phyloP scores from a whole-genome alignment of 2,113 vertebrate species.

The Tachysurus fulvidraco region DNA sequence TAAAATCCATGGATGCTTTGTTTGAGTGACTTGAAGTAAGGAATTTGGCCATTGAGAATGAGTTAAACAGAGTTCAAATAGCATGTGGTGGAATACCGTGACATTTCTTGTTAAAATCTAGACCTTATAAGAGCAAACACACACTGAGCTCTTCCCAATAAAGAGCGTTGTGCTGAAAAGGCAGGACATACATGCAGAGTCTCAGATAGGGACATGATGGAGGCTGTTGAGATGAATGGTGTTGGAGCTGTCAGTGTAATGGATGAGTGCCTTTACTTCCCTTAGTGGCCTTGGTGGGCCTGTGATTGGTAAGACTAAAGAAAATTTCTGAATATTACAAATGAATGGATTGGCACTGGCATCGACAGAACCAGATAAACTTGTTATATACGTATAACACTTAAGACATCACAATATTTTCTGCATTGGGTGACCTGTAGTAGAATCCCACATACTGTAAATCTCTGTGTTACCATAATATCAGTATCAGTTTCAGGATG shows the following conservation, averaged over 20 bases:
- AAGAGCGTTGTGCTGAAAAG: slow-evolving; percentile 13
- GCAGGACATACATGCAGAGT: background rate
- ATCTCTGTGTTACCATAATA: background rate
- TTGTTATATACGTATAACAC: background rate
- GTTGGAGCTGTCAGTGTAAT: slow-evolving; percentile 40
- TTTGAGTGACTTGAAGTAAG: background rate
- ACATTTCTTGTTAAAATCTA: background rate
- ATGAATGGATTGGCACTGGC: background rate
- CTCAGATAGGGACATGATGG: slow-evolving; percentile 16
- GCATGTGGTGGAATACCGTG: background rate
- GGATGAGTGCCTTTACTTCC: slow-evolving; percentile 34
- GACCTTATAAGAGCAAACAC: slow-evolving; percentile 4
- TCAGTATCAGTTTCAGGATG: background rate
- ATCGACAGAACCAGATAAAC: background rate
- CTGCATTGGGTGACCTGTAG: background rate
- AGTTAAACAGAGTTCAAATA: background rate
- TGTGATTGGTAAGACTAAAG: slow-evolving; percentile 2
- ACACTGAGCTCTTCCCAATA: background rate
- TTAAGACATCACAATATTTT: background rate
- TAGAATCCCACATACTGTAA: background rate
- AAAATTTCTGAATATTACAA: background rate
- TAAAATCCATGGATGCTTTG: background rate
- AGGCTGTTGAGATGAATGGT: slow-evolving; percentile 17
- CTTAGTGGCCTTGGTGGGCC: background rate
- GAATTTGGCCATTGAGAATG: background rate